phyloP scores from a whole-genome alignment of 2,113 vertebrate species.

The Austrofundulus limnaeus region DNA sequence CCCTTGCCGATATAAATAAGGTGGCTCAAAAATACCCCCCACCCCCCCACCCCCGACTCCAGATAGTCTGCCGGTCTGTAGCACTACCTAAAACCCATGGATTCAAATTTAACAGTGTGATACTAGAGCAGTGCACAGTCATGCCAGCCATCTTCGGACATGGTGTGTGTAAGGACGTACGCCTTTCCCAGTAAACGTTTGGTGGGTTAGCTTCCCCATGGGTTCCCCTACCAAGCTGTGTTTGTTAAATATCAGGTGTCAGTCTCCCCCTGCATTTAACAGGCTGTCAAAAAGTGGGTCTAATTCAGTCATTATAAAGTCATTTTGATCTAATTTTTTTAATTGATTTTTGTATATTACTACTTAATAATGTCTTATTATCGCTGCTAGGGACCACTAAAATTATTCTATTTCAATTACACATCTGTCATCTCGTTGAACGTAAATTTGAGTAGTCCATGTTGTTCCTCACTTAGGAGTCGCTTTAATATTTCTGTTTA shows the following conservation, averaged over 20 bases:
- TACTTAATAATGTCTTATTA: not conserved
- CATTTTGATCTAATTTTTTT: constrained; percentile 4
- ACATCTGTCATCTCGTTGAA: too few relatives aligned
- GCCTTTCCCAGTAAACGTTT: constrained; percentile 77
- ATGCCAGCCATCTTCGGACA: constrained; percentile 84
- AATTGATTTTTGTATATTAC: too few relatives aligned
- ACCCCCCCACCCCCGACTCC: constrained; percentile 96
- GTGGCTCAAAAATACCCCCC: constrained; percentile 90
- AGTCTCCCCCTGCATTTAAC: constrained; percentile 74
- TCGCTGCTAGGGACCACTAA: too few relatives aligned
- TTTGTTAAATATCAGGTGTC: constrained; percentile 79
- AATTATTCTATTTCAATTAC: too few relatives aligned
- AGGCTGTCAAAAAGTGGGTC: constrained; percentile 79
- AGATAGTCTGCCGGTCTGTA: constrained; percentile 91
- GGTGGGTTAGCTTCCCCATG: constrained; percentile 71
- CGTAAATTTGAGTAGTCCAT: too few relatives aligned
- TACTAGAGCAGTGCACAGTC: constrained; percentile 87
- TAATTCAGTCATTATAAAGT: constrained; percentile 52
- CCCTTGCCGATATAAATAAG: constrained; percentile 92
- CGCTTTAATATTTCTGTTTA: too few relatives aligned
- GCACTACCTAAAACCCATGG: constrained; percentile 81
- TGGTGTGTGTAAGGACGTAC: constrained; percentile 34
- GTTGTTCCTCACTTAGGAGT: too few relatives aligned
- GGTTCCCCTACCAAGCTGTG: constrained; percentile 75
- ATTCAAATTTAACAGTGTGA: constrained; percentile 94